A percentile compares a stretch with the other conserved stretches of the same genome.
Evolutionary conservation across 1,140 invertebrate species (phyloP).

Genomic region (Drosophila malerkotliana): DNA sequence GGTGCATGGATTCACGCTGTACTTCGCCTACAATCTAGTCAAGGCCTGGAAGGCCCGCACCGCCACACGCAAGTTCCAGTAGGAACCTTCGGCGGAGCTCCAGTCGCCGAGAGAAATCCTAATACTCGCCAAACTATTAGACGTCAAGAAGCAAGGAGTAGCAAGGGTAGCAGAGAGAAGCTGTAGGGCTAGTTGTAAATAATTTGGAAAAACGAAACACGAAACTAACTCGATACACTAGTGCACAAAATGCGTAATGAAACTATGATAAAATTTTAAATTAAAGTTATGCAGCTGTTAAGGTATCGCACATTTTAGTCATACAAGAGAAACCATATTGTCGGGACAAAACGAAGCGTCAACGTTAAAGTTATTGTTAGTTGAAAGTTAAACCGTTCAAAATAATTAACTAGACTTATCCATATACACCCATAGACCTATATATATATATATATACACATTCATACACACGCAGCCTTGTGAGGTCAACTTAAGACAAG

Average conservation of each 20-base stretch:
- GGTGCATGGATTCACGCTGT: conserved; percentile 95
- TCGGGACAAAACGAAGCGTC: conserved; percentile 43
- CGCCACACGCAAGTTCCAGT: conserved; percentile 84
- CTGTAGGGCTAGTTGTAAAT: conserved; percentile 76
- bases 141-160: conserved; percentile 36
- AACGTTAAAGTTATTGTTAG: conserved; percentile 77
- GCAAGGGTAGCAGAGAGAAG: conserved; percentile 28
- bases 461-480: conserved; percentile 59
- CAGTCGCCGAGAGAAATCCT: conserved; percentile 40
- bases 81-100: conserved; percentile 26
- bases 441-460: conserved; percentile 23
- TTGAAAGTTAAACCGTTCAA: conserved; percentile 62
- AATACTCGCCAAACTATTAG: conserved; percentile 78
- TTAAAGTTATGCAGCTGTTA: conserved; percentile 65
- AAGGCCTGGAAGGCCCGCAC: conserved; percentile 93
- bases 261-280: conserved; percentile 51
- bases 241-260: conserved; percentile 61
- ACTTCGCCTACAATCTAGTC: conserved; percentile 94
- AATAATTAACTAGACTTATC: conserved; percentile 63
- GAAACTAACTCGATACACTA: conserved; percentile 61
- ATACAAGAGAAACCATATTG: conserved; percentile 52
- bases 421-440: conserved; percentile 50
- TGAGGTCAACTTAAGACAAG: conserved; percentile 65
- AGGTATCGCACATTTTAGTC: conserved; percentile 70
- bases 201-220: conserved; percentile 52